Evolutionary conservation across 37 sponge, comb jelly and placozoan species (phyloP).

Genomic region (Beroe forskalii): DNA sequence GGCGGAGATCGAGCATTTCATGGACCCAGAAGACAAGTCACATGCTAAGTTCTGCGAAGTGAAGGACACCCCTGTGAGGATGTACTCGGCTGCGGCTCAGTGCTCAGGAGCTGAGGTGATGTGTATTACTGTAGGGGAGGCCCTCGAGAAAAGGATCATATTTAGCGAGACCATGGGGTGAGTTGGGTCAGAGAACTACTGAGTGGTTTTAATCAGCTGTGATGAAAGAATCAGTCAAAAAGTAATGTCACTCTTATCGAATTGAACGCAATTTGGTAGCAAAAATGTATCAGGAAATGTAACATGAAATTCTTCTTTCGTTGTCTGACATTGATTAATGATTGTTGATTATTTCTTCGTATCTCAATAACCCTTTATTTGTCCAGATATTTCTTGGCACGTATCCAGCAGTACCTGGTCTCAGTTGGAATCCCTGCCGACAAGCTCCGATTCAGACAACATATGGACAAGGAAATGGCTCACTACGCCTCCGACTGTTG

Average conservation of each 20-base stretch:
- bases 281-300: no score
- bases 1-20: slow-evolving; percentile 99
- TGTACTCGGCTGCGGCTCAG: slow-evolving; percentile 79
- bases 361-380: no score
- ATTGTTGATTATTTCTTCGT: no score
- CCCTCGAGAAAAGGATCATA: slow-evolving; percentile 66
- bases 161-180: slow-evolving; percentile 33
- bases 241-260: no score
- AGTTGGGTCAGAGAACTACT: no score
- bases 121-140: slow-evolving; percentile 75
- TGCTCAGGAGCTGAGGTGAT: slow-evolving; percentile 73
- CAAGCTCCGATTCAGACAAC: slow-evolving; percentile 92
- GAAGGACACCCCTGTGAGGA: slow-evolving; percentile 68
- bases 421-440: slow-evolving; percentile 76
- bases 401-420: slow-evolving; percentile 80
- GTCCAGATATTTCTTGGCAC: slow-evolving; percentile 90
- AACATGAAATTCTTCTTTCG: no score
- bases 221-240: no score
- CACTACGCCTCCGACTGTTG: slow-evolving; percentile 99
- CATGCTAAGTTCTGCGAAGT: slow-evolving; percentile 70
- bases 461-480: slow-evolving; percentile 98
- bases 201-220: no score
- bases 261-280: no score
- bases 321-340: no score
- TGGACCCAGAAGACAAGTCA: slow-evolving; percentile 78